Evolutionary conservation across 2,888 invertebrate species (phyloP).

Genomic region (Ennomos quercinarius): DNA sequence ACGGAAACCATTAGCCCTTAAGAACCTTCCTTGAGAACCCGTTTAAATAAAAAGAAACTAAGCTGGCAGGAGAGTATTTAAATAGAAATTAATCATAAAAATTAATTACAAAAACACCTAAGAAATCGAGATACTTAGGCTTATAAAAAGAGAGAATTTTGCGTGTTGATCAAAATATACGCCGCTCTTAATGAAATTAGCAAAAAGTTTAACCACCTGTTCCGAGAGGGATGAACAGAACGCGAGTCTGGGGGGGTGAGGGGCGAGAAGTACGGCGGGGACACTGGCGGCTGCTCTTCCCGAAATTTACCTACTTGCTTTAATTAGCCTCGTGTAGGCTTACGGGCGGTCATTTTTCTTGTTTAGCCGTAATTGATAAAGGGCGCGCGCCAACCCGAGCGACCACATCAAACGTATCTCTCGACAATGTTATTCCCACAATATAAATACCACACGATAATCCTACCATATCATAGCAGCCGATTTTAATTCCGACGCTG

Average conservation of each 20-base stretch:
- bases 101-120: slow-evolving; percentile 41
- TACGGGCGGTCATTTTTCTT: slow-evolving; percentile 81
- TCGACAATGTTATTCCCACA: slow-evolving; percentile 46
- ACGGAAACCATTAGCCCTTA: not conserved
- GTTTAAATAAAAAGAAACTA: slow-evolving; percentile 9
- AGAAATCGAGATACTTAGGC: slow-evolving; percentile 48
- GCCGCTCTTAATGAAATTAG: slow-evolving; percentile 71
- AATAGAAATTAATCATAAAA: slow-evolving; percentile 55
- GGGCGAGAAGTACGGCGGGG: slow-evolving; percentile 46
- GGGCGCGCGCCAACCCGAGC: slow-evolving; percentile 59
- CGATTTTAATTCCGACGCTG: slow-evolving; percentile 23
- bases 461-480: slow-evolving; percentile 24
- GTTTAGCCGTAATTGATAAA: slow-evolving; percentile 83
- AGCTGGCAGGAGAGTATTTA: slow-evolving; percentile 28
- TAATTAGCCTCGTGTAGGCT: slow-evolving; percentile 81
- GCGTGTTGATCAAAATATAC: slow-evolving; percentile 73
- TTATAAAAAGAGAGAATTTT: slow-evolving; percentile 53
- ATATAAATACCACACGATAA: slow-evolving; percentile 27
- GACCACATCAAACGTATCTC: slow-evolving; percentile 59
- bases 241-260: slow-evolving; percentile 40
- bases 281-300: slow-evolving; percentile 59
- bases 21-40: not conserved
- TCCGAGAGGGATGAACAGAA: slow-evolving; percentile 53
- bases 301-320: slow-evolving; percentile 80
- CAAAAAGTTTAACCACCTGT: slow-evolving; percentile 77